phyloP scores from a whole-genome alignment of 2,797 vertebrate genomes.

The Chrysocyon brachyurus region DNA sequence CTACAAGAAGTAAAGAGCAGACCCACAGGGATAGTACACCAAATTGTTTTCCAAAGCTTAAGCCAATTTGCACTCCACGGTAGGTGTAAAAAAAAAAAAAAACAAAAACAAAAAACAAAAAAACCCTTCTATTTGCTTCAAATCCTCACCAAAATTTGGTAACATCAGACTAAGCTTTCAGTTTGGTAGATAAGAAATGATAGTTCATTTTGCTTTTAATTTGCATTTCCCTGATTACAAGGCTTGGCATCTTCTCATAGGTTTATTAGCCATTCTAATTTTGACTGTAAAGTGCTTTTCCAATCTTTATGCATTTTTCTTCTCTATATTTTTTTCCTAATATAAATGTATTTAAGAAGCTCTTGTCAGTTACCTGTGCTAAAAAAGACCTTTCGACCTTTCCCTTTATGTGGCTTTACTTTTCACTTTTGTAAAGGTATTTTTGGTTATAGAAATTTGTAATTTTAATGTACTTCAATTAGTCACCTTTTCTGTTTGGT shows the following conservation, averaged over 20 bases:
- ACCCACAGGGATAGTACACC: background rate
- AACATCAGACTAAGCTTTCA: background rate
- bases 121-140: background rate
- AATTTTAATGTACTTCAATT: constrained; percentile 23
- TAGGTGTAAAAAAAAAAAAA: background rate
- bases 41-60: background rate
- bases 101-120: too few species aligned
- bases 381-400: background rate
- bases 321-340: background rate
- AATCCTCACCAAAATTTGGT: background rate
- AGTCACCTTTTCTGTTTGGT: background rate
- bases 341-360: background rate
- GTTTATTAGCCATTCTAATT: background rate
- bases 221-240: background rate
- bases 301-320: background rate
- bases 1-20: background rate
- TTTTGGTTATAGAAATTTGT: constrained; percentile 7
- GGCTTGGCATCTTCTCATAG: background rate
- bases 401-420: background rate
- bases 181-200: background rate
- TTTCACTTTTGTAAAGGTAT: background rate
- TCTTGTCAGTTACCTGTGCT: background rate
- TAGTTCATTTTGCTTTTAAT: background rate
- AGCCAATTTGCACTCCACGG: background rate
- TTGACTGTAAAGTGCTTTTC: background rate